Evolutionary conservation across 2,113 vertebrate genomes (phyloP).

Genomic region (Hemicordylus capensis): DNA sequence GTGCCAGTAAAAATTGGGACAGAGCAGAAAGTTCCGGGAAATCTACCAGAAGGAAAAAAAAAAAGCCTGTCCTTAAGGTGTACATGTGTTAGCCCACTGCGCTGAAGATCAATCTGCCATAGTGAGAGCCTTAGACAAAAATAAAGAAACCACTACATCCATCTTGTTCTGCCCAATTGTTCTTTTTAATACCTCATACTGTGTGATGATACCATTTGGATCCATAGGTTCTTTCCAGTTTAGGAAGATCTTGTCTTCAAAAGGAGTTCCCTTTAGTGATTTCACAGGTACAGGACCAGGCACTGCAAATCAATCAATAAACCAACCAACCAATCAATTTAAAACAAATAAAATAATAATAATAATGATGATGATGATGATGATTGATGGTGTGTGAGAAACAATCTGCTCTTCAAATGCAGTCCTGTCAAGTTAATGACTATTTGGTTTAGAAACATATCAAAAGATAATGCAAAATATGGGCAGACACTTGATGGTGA

Average conservation of each 20-base stretch:
- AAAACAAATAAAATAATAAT: no score
- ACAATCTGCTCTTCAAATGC: background rate
- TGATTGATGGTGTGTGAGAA: constrained; percentile 33
- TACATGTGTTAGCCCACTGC: background rate
- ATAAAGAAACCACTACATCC: background rate
- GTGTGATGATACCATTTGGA: constrained; percentile 96
- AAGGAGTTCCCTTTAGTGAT: constrained; percentile 93
- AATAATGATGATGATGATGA: no score
- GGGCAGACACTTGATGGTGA: background rate
- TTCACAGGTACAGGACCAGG: constrained; percentile 91
- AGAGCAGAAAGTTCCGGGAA: background rate
- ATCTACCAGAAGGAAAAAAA: no score
- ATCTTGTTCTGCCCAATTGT: background rate
- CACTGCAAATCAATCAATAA: no score
- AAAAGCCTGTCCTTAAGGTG: background rate
- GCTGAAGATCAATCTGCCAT: background rate
- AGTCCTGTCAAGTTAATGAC: background rate
- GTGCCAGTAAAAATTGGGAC: background rate
- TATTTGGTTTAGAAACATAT: background rate
- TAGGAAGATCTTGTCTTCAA: constrained; percentile 95
- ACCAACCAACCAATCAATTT: no score
- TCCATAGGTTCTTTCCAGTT: constrained; percentile 97
- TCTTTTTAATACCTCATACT: constrained; percentile 89
- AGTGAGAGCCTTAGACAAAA: background rate
- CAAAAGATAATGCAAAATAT: background rate